Conservation (phyloP, 2,888 invertebrate genomes). For the Dasypolia templi region DNA sequence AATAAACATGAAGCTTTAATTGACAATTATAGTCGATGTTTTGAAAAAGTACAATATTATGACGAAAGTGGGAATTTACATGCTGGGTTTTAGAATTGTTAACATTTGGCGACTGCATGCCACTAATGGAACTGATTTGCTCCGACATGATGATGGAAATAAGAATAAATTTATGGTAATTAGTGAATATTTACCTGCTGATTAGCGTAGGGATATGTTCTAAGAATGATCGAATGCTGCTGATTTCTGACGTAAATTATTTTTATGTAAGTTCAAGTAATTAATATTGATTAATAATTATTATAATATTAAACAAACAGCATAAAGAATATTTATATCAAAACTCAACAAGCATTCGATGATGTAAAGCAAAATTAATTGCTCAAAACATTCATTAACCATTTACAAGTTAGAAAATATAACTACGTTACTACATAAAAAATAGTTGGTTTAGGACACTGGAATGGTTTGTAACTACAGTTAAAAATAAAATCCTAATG, state of each 20-base stretch:
- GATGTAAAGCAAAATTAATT: conserved; percentile 74
- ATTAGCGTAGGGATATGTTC: conserved; percentile 63
- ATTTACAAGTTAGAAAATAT: conserved; percentile 73
- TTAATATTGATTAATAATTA: conserved; percentile 47
- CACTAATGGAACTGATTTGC: conserved; percentile 68
- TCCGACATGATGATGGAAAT: conserved; percentile 64
- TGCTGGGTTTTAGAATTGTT: conserved; percentile 66
- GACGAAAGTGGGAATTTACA: conserved; percentile 67
- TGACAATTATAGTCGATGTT: conserved; percentile 34
- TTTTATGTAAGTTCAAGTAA: conserved; percentile 26
- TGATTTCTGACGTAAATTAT: conserved; percentile 62
- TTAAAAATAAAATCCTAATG: conserved; percentile 76
- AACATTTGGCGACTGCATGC: conserved; percentile 75
- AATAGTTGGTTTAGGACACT: conserved; percentile 66
- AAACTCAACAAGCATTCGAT: conserved; percentile 76
- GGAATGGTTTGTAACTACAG: conserved; percentile 77
- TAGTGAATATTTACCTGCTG: conserved; percentile 66
- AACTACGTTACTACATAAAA: conserved; percentile 75
- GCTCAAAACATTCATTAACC: conserved; percentile 71
- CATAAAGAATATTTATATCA: conserved; percentile 56
- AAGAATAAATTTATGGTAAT: conserved; percentile 55
- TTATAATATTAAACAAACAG: conserved; percentile 34
- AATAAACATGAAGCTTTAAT: conserved; percentile 38
- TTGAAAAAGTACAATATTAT: conserved; percentile 62
- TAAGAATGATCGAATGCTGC: conserved; percentile 65